Base-by-base conservation (phyloP, 2,113 vertebrate species). In the Phalacrocorax brasilianus region DNA sequence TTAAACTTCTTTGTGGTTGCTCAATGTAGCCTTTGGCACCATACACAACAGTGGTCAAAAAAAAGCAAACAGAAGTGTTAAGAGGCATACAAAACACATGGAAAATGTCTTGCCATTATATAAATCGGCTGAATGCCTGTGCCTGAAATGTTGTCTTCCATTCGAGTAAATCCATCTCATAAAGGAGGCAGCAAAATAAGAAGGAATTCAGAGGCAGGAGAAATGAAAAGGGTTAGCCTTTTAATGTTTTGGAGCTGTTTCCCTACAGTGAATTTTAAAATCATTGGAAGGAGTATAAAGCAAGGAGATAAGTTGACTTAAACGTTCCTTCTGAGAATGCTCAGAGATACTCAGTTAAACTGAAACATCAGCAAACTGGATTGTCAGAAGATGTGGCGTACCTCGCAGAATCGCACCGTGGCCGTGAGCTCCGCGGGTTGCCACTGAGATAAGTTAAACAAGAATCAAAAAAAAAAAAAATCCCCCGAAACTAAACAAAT, bases 21-120 rank as follows among this genome's bases (percentile, higher is more conserved):
- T 96, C 91, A 89, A 11, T 94, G 96, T 93, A 95, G 92, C 83
- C 85, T 88, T 96, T 96, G 95, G 96, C 93, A 95, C 75, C 33
- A 8, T 12, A 11, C 35, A 1, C 75, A 59, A 58, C 90, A 61
- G 90, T 40, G 93, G 93, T 96, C 72, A 93, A 95, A 96, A 85
- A 94, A 95, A 93, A 95, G 95, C 94, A 95, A 97, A 94, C 88
- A 96, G 79, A 92, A 96, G 95, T 92, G 93, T 93, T 91, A 97
- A 91, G 95, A 67, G 85, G 86, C 92, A 63, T 52, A 91, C 65
- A 87, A 92, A 96, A 88, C 96, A 91, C 83, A 95, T 96, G 93
- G 95, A 96, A 96, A 95, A 92, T 91, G 75, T 95, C 83, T 94
- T 52, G 85, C 85, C 59, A 72, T 96, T 94, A 84, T 92, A 93